phyloP scores from a whole-genome alignment of 2,113 vertebrate species.

The Corythornis cristatus region DNA sequence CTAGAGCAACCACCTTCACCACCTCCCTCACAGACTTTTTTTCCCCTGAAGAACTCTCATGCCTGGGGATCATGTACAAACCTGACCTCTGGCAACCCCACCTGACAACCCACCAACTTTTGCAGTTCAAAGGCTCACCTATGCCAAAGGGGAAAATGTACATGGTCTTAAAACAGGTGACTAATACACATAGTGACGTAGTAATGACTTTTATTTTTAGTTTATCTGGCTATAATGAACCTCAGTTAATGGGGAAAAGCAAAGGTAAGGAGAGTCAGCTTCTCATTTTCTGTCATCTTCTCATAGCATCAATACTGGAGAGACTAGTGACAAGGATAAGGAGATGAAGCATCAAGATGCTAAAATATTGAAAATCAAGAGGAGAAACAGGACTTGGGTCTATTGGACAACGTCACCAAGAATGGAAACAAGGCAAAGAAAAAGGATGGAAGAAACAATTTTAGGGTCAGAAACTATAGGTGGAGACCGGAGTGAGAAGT shows the following conservation, averaged over 20 bases:
- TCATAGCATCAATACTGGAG: not conserved
- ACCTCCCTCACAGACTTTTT: not conserved
- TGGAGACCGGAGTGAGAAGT: not conserved
- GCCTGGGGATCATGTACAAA: not conserved
- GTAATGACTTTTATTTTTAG: not conserved
- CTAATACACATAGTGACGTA: not conserved
- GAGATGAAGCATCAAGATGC: not conserved
- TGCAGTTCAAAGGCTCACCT: not conserved
- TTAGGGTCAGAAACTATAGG: not conserved
- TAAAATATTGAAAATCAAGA: not conserved
- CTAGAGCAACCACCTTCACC: not conserved
- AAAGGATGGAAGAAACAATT: not conserved
- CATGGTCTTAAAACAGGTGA: not conserved
- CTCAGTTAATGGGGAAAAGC: not conserved
- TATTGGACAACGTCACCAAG: not conserved
- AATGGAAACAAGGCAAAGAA: not conserved
- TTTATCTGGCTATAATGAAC: not conserved
- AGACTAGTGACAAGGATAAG: not conserved
- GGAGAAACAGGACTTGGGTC: not conserved
- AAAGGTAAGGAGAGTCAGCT: not conserved
- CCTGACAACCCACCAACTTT: not conserved
- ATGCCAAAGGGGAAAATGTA: accelerated
- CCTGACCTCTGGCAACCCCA: not conserved
- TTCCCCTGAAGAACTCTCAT: not conserved
- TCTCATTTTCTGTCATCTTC: not conserved